These are phyloP conservation scores for Semaprochilodus insignis DNA, from an alignment of 2,797 vertebrate species.

Conservation along the genomic window DNA sequence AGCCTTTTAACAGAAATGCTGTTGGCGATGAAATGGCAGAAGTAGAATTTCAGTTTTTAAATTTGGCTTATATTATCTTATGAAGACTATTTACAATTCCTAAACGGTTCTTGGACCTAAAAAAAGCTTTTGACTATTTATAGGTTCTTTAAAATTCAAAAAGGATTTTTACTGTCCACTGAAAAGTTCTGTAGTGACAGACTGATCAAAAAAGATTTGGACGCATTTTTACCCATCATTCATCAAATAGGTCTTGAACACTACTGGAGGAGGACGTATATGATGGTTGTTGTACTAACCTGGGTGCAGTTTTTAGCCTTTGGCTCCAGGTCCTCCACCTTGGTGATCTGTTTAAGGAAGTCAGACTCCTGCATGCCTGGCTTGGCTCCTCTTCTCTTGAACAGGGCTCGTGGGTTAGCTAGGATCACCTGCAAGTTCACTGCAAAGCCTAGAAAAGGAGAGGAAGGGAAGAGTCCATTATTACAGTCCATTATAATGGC, in stretches of 20 bases:
- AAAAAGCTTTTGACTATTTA: too few relatives aligned
- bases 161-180: too few relatives aligned
- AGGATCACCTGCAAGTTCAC: constrained; percentile 97
- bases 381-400: constrained; percentile 94
- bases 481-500: neutral
- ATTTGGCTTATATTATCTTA: neutral
- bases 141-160: too few relatives aligned
- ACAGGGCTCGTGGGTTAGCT: constrained; percentile 89
- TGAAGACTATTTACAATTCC: neutral
- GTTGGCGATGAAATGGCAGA: too few relatives aligned
- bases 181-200: too few relatives aligned
- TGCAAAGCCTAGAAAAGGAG: constrained; percentile 85
- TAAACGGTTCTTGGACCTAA: neutral
- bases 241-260: neutral
- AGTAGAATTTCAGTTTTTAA: too few relatives aligned
- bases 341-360: constrained; percentile 97
- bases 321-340: constrained; percentile 93
- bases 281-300: constrained; percentile 78
- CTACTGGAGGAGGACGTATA: neutral
- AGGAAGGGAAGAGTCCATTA: neutral
- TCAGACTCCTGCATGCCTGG: constrained; percentile 99
- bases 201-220: too few relatives aligned
- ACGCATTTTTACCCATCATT: too few relatives aligned
- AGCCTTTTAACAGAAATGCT: neutral
- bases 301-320: constrained; percentile 96